phyloP scores from a whole-genome alignment of 2,888 invertebrate genomes.

The Ramazzottius varieornatus region DNA sequence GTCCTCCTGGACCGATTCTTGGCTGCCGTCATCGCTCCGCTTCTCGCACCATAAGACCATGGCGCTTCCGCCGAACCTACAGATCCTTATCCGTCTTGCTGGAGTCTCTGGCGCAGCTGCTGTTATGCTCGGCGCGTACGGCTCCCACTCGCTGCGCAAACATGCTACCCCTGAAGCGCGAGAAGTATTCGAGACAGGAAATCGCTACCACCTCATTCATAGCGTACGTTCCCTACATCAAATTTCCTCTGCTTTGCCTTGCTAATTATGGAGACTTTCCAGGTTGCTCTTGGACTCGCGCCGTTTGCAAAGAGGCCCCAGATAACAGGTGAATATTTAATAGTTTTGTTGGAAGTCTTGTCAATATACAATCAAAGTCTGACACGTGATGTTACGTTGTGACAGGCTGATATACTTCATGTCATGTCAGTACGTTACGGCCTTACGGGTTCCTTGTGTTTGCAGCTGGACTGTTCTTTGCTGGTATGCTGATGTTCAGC shows the following conservation, averaged over 20 bases:
- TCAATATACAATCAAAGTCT: background rate
- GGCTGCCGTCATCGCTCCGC: no score
- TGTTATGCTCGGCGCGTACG: background rate
- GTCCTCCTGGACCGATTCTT: no score
- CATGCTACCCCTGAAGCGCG: background rate
- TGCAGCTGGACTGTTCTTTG: background rate
- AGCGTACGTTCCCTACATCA: background rate
- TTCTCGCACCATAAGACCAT: no score
- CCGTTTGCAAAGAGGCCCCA: background rate
- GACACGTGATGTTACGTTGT: background rate
- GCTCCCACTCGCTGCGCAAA: background rate
- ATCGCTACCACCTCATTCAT: background rate
- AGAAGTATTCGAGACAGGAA: background rate
- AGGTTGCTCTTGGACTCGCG: background rate
- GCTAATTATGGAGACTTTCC: background rate
- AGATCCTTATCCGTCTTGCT: background rate
- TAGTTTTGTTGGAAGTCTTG: background rate
- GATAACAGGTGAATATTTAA: background rate
- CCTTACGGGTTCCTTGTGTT: background rate
- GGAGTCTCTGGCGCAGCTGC: conserved; percentile 1
- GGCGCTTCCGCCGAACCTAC: background rate
- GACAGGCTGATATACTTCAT: background rate
- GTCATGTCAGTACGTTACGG: background rate
- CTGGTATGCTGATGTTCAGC: background rate
- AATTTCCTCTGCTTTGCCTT: background rate